Percentiles rank a stretch among this genome's conserved stretches.
Evolutionary conservation across 53 echinoderm and acorn worm genomes (phyloP).

Genomic region (Echinarachnius parma): DNA sequence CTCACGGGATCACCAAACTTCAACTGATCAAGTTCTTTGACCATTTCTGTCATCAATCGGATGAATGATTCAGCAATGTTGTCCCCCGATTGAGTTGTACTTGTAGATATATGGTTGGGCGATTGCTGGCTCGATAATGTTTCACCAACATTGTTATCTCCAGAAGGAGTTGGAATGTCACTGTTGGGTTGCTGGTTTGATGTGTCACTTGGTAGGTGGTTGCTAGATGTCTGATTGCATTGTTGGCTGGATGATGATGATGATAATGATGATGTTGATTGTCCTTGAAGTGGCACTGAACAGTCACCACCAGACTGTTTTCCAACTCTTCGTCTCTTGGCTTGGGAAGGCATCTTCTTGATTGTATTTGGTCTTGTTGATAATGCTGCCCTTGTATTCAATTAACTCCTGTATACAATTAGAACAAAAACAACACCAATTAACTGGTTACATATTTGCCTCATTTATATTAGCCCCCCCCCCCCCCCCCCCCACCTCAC

Average conservation of each 20-base stretch:
- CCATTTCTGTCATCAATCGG: conserved; percentile 66
- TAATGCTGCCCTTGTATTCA: too few species aligned
- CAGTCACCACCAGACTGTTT: not conserved
- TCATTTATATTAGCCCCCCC: too few species aligned
- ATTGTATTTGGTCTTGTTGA: too few species aligned
- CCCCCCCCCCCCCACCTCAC: too few species aligned
- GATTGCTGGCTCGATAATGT: not conserved
- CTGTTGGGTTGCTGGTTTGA: too few species aligned
- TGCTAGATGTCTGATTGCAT: not conserved
- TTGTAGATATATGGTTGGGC: not conserved
- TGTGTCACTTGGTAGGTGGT: not conserved
- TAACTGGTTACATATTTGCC: too few species aligned
- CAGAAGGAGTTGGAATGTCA: too few species aligned
- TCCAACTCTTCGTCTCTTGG: not conserved
- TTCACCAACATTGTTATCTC: not conserved
- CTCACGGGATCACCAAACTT: conserved; percentile 74
- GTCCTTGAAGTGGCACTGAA: not conserved
- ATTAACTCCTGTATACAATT: too few species aligned
- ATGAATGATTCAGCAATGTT: conserved; percentile 73
- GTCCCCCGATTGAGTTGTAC: not conserved
- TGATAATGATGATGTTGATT: not conserved
- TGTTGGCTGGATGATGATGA: not conserved
- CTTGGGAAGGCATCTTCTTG: conserved; percentile 15
- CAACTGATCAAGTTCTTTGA: conserved; percentile 50
- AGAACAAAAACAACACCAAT: too few species aligned